Evolutionary conservation across 2,113 vertebrate species (phyloP), one percentile per base, ranked within the genome.

Genomic region (Trematocara unimaculatum): DNA sequence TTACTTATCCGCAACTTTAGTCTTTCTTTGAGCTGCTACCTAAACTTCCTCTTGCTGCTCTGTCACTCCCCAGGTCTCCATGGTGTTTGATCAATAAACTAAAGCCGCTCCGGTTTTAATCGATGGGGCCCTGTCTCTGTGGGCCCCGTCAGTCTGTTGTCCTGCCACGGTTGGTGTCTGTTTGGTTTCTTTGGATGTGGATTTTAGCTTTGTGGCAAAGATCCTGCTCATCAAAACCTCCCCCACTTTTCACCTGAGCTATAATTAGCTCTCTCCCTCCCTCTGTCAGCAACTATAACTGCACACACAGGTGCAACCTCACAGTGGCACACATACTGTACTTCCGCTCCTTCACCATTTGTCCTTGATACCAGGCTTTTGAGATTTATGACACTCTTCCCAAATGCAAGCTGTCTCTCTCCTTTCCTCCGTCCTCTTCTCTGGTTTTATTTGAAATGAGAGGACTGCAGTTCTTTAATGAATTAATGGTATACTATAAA

Each of bases 401-500:
- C 51, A 77, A 85, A 86, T 13, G 20, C 53, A 84, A 83, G 85
- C 80, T 29, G 79, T 85, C 82, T 51, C 62, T 77, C 79, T 55
- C 35, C 58, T 45, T n/a, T 17, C 31, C 26, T 13, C 77, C 10
- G 0, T 78, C 35, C 86, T 40, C 83, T 56, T 67, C 81, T 86
- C 81, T 64, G 77, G 81, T 89, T 92, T 90, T 67, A 86, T 89
- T 87, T 78, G 82, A 53, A 91, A 90, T 17, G 58, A 93, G 82
- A 87, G 78, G 70, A 83, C 94, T 92, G 90, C 91, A 90, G 84
- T 26, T 92, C 83, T 90, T 91, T 95, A 93, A 95, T 93, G 91
- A 95, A 95, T 95, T 93, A 93, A 94, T 93, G 93, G 91, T 79
- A 85, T 15, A 53, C 89, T 92, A 89, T 89, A 93, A 94, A 92